Evolutionary conservation across 2,113 vertebrate species (phyloP).

Genomic region (Ariopsis seemanni): DNA sequence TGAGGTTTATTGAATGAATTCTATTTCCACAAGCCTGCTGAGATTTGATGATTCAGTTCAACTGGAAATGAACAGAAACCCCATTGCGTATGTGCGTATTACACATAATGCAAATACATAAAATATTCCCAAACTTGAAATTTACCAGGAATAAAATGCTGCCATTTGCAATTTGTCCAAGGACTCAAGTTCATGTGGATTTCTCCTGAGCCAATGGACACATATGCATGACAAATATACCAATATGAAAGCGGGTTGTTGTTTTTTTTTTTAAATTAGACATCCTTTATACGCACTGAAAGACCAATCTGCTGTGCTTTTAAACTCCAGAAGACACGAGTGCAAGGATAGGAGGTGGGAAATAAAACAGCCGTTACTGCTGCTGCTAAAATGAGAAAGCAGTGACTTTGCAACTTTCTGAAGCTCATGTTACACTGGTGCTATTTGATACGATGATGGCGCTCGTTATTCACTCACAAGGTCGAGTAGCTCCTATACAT

Average conservation of each 20-base stretch:
- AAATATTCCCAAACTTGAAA: neutral
- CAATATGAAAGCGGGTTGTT: neutral
- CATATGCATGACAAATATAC: neutral
- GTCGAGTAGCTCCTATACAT: slow-evolving; percentile 37
- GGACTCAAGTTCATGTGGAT: neutral
- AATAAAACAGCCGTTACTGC: neutral
- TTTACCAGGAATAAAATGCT: neutral
- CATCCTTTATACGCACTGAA: neutral
- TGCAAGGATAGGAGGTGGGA: neutral
- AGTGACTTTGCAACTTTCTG: slow-evolving; percentile 38
- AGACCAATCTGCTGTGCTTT: neutral
- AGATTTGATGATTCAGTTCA: neutral
- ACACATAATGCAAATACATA: neutral
- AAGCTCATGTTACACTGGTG: slow-evolving; percentile 24
- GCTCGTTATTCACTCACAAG: slow-evolving; percentile 30
- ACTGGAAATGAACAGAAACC: neutral
- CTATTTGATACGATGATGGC: slow-evolving; percentile 23
- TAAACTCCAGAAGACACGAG: neutral
- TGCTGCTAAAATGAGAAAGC: slow-evolving; percentile 11
- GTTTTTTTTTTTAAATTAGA: neutral
- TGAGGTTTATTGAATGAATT: neutral
- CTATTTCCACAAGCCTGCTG: neutral
- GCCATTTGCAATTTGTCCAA: neutral
- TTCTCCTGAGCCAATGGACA: neutral
- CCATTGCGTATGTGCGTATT: neutral